phyloP scores from a whole-genome alignment of 2,888 invertebrate species.

The Cecidostiba fungosa region DNA sequence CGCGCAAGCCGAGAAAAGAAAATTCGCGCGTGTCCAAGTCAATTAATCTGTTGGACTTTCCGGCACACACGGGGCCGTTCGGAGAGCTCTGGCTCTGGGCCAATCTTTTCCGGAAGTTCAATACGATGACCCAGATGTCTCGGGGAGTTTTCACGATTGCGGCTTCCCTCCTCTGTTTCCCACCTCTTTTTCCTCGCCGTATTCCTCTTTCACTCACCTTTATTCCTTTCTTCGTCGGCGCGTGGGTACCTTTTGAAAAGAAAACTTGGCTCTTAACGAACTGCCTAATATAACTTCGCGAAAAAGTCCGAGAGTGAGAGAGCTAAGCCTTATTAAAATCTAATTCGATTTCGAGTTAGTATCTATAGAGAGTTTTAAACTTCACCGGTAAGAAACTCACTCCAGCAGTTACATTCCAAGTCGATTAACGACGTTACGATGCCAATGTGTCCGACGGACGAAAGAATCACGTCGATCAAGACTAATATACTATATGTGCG shows the following conservation, averaged over 20 bases:
- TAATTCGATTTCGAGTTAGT: constrained; percentile 24
- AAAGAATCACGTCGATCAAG: not conserved
- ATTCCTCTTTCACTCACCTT: constrained; percentile 1
- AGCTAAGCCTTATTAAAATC: constrained; percentile 39
- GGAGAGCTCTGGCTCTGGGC: constrained; percentile 67
- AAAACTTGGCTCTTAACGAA: constrained; percentile 47
- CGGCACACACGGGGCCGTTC: constrained; percentile 45
- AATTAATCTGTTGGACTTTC: constrained; percentile 72
- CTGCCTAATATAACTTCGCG: not conserved
- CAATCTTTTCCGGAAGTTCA: constrained; percentile 68
- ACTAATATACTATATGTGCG: not conserved
- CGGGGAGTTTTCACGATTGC: constrained; percentile 60
- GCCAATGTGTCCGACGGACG: not conserved
- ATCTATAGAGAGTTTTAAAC: too few relatives aligned
- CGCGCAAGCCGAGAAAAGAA: constrained; percentile 52
- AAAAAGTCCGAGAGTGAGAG: not conserved
- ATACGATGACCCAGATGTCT: constrained; percentile 67
- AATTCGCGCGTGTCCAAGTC: constrained; percentile 69
- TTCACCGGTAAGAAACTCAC: not conserved
- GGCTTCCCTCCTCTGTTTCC: constrained; percentile 30
- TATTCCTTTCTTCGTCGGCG: not conserved
- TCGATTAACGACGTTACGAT: not conserved
- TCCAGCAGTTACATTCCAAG: not conserved
- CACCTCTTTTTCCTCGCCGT: constrained; percentile 18
- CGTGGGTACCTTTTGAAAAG: constrained; percentile 49